Evolutionary conservation across 2,113 vertebrate species (phyloP), one percentile per base, ranked within the genome.

Genomic region (Rallus limicola): DNA sequence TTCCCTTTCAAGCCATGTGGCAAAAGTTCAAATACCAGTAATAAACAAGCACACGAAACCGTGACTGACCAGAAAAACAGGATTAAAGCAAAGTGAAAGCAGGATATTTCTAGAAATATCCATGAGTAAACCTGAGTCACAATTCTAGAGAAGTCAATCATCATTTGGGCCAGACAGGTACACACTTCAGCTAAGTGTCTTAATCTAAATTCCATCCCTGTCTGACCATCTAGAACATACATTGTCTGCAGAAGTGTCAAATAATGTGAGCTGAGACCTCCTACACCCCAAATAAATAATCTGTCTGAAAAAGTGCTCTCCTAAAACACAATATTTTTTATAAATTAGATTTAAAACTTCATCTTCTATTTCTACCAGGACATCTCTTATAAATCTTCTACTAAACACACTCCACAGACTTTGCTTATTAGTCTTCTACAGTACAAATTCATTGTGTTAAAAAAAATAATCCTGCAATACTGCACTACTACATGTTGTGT

Each of bases 401-500:
- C 17, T 42, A 50, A 74, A 36, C 8, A 12, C 2, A 24, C 69
- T 56, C 6, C 3, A 31, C 12, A 53, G 3, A 40, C 84, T 67
- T 2, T 0, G 2, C 9, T 58, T 42, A 20, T 19, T 36, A 16
- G 3, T 21, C 38, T 31, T 75, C 52, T 62, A 38, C 6, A 24
- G 7, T 15, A 89, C 8, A 28, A 48, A 0, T 13, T 42, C 16
- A 24, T 79, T 10, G 11, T 18, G 16, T 38, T 46, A 25, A 53
- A 76, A 80, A 53, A 10, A 31, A 46, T 19, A 46, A 4, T 26
- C 50, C 5, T 20, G 2, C 6, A 50, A 12, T 28, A 14, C 13
- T 25, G 16, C 48, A 29, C 9, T n/a, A 48, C 7, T 2, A 60
- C 3, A 3, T 40, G 6, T 7, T 58, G 14, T 1, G 9, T 70